Evolutionary conservation across 2,797 vertebrate genomes (phyloP).

Genomic region (Podargus strigoides): DNA sequence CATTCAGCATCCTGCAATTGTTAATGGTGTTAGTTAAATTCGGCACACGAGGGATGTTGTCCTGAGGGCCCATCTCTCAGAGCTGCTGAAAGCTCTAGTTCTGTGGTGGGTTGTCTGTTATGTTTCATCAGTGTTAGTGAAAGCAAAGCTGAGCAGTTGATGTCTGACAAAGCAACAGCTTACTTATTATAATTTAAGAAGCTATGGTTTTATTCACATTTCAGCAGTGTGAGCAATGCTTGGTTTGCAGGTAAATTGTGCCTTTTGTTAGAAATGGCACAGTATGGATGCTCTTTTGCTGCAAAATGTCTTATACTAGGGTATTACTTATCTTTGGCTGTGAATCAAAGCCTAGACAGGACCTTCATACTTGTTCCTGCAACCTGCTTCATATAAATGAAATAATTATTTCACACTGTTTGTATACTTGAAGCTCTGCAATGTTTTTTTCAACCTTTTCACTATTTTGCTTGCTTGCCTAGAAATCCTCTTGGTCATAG

Average conservation of each 20-base stretch:
- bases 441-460: background rate
- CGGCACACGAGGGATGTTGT: background rate
- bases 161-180: background rate
- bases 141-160: background rate
- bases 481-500: background rate
- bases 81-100: conserved; percentile 20
- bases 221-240: fast-evolving
- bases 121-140: background rate
- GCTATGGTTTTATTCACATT: fast-evolving
- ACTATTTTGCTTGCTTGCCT: background rate
- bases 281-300: background rate
- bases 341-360: background rate
- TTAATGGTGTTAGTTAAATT: conserved; percentile 36
- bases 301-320: background rate
- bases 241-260: background rate
- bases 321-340: background rate
- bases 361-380: background rate
- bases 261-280: background rate
- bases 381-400: background rate
- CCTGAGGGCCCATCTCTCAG: background rate
- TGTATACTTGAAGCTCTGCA: background rate
- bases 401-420: background rate
- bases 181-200: background rate
- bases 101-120: background rate
- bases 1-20: conserved; percentile 59